phyloP scores from a whole-genome alignment of 2,888 invertebrate species.

The Sarcophaga variegata region DNA sequence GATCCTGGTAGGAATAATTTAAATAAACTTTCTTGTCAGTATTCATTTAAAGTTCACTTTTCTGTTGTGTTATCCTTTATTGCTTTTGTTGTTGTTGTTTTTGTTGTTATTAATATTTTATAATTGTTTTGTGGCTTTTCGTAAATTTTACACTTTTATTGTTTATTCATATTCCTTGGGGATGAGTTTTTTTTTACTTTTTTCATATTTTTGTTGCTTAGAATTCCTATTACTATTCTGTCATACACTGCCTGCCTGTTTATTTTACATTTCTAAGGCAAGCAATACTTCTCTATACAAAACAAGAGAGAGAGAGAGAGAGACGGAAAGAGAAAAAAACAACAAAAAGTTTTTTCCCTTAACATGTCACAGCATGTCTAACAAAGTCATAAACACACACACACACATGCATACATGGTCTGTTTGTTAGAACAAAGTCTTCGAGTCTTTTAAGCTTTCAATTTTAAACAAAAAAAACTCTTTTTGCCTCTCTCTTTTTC shows the following conservation, averaged over 20 bases:
- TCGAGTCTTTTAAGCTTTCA: too few relatives aligned
- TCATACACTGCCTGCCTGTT: constrained; percentile 2
- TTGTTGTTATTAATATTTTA: too few relatives aligned
- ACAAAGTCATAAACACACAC: neutral
- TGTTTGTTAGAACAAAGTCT: too few relatives aligned
- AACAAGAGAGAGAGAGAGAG: too few relatives aligned
- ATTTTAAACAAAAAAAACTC: constrained; percentile 1
- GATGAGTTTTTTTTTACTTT: constrained; percentile 23
- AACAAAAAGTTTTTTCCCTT: constrained; percentile 50
- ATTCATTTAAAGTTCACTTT: too few relatives aligned
- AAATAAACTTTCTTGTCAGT: too few relatives aligned
- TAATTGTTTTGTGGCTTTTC: constrained; percentile 36
- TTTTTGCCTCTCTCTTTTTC: constrained; percentile 14
- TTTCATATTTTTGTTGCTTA: constrained; percentile 1
- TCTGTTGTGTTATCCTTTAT: too few relatives aligned
- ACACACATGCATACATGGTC: too few relatives aligned
- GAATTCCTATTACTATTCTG: constrained; percentile 18
- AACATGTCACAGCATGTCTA: constrained; percentile 67
- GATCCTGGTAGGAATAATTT: too few relatives aligned
- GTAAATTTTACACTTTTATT: constrained; percentile 59
- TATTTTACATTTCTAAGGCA: constrained; percentile 11
- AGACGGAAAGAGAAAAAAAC: neutral
- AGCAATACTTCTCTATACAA: too few relatives aligned
- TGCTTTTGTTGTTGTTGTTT: too few relatives aligned
- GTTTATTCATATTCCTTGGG: constrained; percentile 56